phyloP scores from a whole-genome alignment of 37 sponge, comb jelly and placozoan genomes.

The Halisarca cf. caerulea region DNA sequence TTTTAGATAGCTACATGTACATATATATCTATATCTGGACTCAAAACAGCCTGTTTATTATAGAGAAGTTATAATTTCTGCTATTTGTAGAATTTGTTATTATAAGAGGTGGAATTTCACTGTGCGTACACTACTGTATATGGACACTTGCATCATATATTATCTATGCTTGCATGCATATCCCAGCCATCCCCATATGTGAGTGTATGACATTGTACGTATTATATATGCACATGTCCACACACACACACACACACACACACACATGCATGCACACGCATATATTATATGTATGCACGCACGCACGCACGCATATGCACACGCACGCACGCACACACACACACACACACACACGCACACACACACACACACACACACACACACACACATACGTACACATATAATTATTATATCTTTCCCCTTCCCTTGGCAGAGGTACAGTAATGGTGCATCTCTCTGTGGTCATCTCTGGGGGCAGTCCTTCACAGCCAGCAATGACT shows the following conservation, averaged over 20 bases:
- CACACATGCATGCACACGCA: neutral
- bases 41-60: no score
- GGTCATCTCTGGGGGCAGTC: conserved; percentile 59
- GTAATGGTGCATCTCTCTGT: conserved; percentile 41
- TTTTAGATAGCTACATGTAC: no score
- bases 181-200: neutral
- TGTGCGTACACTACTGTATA: no score
- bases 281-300: neutral
- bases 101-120: no score
- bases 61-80: no score
- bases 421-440: conserved; percentile 24
- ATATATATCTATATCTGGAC: no score
- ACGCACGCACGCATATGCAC: neutral
- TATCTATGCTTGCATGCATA: no score
- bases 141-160: no score
- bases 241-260: conserved; percentile 1
- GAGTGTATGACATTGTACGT: neutral
- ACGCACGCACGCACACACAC: neutral
- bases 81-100: no score
- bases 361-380: neutral
- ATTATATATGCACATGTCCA: neutral
- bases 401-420: neutral
- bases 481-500: conserved; percentile 16
- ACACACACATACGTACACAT: neutral
- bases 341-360: neutral